These are phyloP conservation scores for Takifugu ocellatus DNA, from an alignment of 2,797 vertebrate species.

Conservation along the genomic window DNA sequence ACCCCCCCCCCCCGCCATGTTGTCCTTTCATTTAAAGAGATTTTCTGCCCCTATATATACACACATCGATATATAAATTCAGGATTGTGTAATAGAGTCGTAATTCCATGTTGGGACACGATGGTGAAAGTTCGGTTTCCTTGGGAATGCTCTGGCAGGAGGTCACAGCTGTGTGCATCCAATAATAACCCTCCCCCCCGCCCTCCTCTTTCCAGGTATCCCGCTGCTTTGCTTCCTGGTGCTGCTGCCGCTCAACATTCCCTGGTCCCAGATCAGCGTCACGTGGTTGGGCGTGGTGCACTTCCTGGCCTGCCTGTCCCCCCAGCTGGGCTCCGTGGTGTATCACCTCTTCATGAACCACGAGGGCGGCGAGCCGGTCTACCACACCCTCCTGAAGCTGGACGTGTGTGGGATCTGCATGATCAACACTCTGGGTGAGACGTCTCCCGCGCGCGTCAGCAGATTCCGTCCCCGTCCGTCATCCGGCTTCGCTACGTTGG, in stretches of 20 bases:
- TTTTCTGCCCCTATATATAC: too few relatives aligned
- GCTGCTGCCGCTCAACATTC: conserved; percentile 87
- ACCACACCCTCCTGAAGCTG: conserved; percentile 87
- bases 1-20: too few relatives aligned
- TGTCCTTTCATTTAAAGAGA: too few relatives aligned
- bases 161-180: too few relatives aligned
- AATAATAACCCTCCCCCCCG: too few relatives aligned
- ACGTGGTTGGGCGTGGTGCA: conserved; percentile 89
- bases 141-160: too few relatives aligned
- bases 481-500: not conserved
- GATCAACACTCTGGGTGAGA: conserved; percentile 88
- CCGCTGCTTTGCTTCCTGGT: conserved; percentile 87
- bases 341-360: conserved; percentile 98
- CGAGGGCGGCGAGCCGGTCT: conserved; percentile 85
- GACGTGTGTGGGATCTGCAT: conserved; percentile 94
- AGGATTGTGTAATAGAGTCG: too few relatives aligned
- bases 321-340: conserved; percentile 88
- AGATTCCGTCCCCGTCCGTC: conserved; percentile 1
- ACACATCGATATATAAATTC: too few relatives aligned
- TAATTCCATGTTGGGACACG: too few relatives aligned
- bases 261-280: conserved; percentile 87
- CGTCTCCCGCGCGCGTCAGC: conserved; percentile 4
- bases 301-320: conserved; percentile 88
- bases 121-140: too few relatives aligned
- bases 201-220: conserved; percentile 66